Conservation (phyloP, 2,797 vertebrate genomes). For the Lophius americanus region DNA sequence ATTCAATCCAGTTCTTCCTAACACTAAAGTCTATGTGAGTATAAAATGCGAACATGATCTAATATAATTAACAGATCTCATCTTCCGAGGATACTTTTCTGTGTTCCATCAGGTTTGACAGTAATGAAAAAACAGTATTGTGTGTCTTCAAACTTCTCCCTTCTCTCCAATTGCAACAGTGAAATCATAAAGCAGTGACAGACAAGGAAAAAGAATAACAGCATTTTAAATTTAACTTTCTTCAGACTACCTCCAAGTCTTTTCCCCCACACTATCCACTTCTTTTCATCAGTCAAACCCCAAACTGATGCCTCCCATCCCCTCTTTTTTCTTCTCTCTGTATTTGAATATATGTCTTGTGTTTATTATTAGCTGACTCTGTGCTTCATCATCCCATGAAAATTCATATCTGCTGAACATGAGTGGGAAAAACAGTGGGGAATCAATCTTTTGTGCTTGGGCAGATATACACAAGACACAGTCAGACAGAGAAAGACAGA, state of each 20-base stretch:
- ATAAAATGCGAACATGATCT: too few relatives aligned
- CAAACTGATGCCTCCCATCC: constrained; percentile 58
- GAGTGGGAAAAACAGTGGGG: constrained; percentile 84
- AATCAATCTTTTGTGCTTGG: constrained; percentile 90
- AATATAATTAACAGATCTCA: too few relatives aligned
- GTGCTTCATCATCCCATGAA: constrained; percentile 85
- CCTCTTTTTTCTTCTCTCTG: constrained; percentile 28
- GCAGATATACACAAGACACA: constrained; percentile 86
- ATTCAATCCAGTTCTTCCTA: too few relatives aligned
- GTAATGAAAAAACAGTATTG: not conserved
- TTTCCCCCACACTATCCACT: constrained; percentile 69
- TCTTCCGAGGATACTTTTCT: too few relatives aligned
- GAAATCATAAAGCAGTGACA: constrained; percentile 52
- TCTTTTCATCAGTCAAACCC: constrained; percentile 69
- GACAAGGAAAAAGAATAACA: constrained; percentile 1
- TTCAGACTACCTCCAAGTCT: constrained; percentile 57
- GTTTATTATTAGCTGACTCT: constrained; percentile 82
- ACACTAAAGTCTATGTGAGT: too few relatives aligned
- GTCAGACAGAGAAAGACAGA: constrained; percentile 71
- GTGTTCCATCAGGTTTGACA: too few relatives aligned
- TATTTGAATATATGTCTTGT: constrained; percentile 81
- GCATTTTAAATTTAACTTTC: constrained; percentile 67
- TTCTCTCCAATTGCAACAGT: constrained; percentile 42
- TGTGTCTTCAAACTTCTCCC: constrained; percentile 9
- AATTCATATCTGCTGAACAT: constrained; percentile 88